A percentile compares a stretch with the other conserved stretches of the same genome.
Conservation (phyloP, 2,113 vertebrate species). For the Thamnaconus septentrionalis region DNA sequence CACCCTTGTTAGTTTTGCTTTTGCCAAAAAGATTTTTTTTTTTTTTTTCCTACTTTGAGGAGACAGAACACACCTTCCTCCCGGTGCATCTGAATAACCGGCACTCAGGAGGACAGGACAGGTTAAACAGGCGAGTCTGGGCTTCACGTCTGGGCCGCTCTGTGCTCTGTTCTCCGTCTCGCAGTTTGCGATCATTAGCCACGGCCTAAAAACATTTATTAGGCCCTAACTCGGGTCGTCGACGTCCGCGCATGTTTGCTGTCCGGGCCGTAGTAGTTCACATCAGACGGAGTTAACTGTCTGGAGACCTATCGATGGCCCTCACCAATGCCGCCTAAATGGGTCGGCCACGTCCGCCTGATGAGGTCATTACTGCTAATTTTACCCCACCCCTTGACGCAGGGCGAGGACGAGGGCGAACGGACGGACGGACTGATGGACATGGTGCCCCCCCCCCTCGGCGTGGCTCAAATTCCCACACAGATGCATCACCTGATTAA, state of each 20-base stretch:
- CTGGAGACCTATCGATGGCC: constrained; percentile 53
- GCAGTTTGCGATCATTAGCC: constrained; percentile 46
- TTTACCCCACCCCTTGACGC: constrained; percentile 41
- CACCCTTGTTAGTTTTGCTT: constrained; percentile 16
- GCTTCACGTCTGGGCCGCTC: too few species aligned
- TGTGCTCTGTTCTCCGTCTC: constrained; percentile 22
- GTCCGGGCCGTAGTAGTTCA: constrained; percentile 40
- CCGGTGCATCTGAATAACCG: too few species aligned
- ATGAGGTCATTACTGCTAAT: constrained; percentile 67
- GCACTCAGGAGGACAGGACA: too few species aligned
- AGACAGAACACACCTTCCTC: too few species aligned
- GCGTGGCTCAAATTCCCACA: constrained; percentile 48
- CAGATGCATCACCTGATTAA: constrained; percentile 63
- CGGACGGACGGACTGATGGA: too few species aligned
- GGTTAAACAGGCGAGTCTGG: too few species aligned
- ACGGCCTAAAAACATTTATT: constrained; percentile 44
- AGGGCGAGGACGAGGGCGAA: too few species aligned
- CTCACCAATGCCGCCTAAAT: constrained; percentile 36
- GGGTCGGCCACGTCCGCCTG: constrained; percentile 46
- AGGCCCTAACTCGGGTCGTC: constrained; percentile 35
- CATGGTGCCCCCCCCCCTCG: constrained; percentile 37
- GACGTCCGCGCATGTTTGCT: constrained; percentile 30
- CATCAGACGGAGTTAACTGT: constrained; percentile 46
- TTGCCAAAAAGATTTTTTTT: neutral
- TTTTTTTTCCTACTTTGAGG: constrained; percentile 6